These are phyloP conservation scores for Salminus brasiliensis DNA, from an alignment of 2,113 vertebrate species.

Conservation along the genomic window DNA sequence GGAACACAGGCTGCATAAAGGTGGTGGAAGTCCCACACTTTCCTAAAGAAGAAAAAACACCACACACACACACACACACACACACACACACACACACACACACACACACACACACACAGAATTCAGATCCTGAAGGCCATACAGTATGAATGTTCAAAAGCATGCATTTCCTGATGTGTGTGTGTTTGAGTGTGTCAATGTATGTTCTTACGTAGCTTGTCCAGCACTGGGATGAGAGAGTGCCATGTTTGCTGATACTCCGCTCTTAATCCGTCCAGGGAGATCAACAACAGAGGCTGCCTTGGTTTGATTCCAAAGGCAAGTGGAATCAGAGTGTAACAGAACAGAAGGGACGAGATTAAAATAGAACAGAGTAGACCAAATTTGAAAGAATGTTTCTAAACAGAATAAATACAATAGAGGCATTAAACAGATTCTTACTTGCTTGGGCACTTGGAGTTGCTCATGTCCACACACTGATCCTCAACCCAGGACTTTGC, in stretches of 20 bases:
- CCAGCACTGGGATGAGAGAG: conserved; percentile 64
- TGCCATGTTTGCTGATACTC: conserved; percentile 71
- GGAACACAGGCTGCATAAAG: conserved; percentile 76
- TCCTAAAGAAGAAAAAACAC: conserved; percentile 5
- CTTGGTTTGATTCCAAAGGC: conserved; percentile 63
- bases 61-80: neutral
- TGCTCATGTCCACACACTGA: conserved; percentile 60
- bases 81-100: neutral
- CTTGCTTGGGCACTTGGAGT: conserved; percentile 62
- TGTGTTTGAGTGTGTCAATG: neutral
- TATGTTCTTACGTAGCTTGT: conserved; percentile 69
- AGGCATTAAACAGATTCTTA: conserved; percentile 40
- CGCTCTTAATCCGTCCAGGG: conserved; percentile 73
- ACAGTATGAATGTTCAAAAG: neutral
- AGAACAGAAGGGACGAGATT: neutral
- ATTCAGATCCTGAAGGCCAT: neutral
- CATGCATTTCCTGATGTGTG: neutral
- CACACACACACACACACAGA: neutral
- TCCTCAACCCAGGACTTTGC: conserved; percentile 70
- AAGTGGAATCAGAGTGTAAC: no score
- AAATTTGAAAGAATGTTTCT: no score
- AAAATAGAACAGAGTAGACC: neutral
- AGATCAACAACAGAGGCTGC: conserved; percentile 73
- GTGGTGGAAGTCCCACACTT: conserved; percentile 75
- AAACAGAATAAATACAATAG: no score